phyloP scores from a whole-genome alignment of 1,140 invertebrate genomes.

The Hetaerina americana region DNA sequence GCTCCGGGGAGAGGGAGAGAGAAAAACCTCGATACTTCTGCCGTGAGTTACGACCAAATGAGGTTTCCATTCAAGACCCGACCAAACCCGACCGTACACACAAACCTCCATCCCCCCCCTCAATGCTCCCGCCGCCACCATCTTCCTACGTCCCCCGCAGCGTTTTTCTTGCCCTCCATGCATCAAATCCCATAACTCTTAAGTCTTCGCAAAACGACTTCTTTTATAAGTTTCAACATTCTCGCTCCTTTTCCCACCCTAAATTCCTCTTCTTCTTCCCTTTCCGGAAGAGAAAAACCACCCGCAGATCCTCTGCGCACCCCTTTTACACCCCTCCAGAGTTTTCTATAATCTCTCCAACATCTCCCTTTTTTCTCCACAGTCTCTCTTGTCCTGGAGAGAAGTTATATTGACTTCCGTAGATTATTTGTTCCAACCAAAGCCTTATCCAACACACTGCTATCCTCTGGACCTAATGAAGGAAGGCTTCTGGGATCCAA shows the following conservation, averaged over 20 bases:
- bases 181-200: too few relatives aligned
- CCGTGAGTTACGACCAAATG: neutral
- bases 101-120: neutral
- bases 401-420: neutral
- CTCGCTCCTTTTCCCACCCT: too few relatives aligned
- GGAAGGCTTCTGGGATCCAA: neutral
- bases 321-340: too few relatives aligned
- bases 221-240: too few relatives aligned
- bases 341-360: neutral
- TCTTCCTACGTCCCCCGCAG: too few relatives aligned
- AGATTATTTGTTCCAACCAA: neutral
- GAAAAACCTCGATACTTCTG: neutral
- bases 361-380: neutral
- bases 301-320: neutral
- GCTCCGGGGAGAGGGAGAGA: neutral
- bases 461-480: neutral
- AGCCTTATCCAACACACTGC: neutral
- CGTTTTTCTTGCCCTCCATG: too few relatives aligned
- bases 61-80: neutral
- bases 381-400: neutral
- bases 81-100: neutral
- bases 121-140: too few relatives aligned
- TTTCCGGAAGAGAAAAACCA: neutral
- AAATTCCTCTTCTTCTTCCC: too few relatives aligned
- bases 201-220: too few relatives aligned